These are phyloP conservation scores for Parelbella ahira DNA, from an alignment of 2,888 invertebrate genomes.

Conservation along the genomic window DNA sequence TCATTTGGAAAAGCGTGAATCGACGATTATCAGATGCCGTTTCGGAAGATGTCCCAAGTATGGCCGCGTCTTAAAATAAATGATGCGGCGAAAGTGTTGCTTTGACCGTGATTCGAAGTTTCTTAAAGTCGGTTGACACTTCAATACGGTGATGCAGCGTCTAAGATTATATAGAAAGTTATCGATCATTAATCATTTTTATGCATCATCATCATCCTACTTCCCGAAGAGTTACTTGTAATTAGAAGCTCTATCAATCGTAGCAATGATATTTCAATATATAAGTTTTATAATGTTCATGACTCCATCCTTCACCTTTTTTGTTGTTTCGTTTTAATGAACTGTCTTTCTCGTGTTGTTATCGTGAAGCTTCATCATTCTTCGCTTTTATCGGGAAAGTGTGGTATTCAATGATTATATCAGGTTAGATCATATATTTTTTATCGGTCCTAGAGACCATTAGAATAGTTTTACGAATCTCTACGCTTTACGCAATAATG, in stretches of 20 bases:
- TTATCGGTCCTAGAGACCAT: too few relatives aligned
- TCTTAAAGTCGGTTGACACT: constrained; percentile 1
- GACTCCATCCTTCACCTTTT: too few relatives aligned
- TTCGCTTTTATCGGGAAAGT: background rate
- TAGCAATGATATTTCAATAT: too few relatives aligned
- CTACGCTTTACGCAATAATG: background rate
- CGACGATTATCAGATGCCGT: too few relatives aligned
- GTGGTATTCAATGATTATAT: too few relatives aligned
- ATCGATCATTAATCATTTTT: constrained; percentile 21
- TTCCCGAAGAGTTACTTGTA: constrained; percentile 15
- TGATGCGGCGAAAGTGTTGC: constrained; percentile 7
- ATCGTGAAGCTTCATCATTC: background rate
- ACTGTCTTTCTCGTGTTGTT: too few relatives aligned
- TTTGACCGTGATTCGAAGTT: background rate
- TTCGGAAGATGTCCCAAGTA: too few relatives aligned
- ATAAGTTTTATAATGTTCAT: too few relatives aligned
- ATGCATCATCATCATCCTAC: constrained; percentile 12
- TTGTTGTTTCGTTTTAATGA: too few relatives aligned
- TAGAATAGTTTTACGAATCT: too few relatives aligned
- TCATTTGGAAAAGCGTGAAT: too few relatives aligned
- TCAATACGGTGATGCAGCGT: constrained; percentile 11
- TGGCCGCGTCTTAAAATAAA: background rate
- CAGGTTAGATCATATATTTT: too few relatives aligned
- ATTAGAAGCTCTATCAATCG: constrained; percentile 3
- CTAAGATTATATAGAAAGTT: constrained; percentile 16